Base-by-base conservation (phyloP, 2,888 invertebrate genomes). In the Sericinus montela region DNA sequence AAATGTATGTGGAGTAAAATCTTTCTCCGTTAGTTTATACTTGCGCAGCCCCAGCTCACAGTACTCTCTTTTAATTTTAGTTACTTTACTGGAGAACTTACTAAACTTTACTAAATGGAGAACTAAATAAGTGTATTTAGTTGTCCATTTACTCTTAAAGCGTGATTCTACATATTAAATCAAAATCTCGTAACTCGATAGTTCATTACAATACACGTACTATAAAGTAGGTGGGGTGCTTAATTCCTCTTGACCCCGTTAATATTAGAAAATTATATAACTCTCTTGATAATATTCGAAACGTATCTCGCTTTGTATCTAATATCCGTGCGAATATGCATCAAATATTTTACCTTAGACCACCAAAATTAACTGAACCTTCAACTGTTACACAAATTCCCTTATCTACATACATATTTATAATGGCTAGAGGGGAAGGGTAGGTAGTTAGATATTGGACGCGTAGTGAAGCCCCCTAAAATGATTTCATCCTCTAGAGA, bases 241-340 rank as follows among this genome's bases (percentile, higher is more conserved):
- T 19, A 19, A 19, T 19, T 19, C 19, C 49, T 48, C 57, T 65
- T 69, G 66, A 73, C 70, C 73, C 72, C 30, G 42, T 44, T 53
- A 52, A 37, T 56, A 68, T 72, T 66, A 62, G 55, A 57, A 57
- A 58, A 74, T 67, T 59, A 62, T 60, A 68, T 69, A 62, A 38
- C 16, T 65, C 58, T 68, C 67, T 65, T 58, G 60, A 67, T 68
- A 66, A 69, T 71, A 64, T 57, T 56, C 52, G 62, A 64, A 72
- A 15, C 39, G 38, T 58, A 58, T 60, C 62, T 72, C 66, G 52
- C 50, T 52, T 55, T 67, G 57, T 64, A 78, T 67, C 62, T 60
- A 68, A 82, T 81, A 83, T 71, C 62, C 83, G 84, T 85, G 84
- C 74, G 84, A 85, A 77, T 56, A 51, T 44, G 19, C 34, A 40